Conservation (phyloP, 2,888 invertebrate species). For the Hetaerina titia region DNA sequence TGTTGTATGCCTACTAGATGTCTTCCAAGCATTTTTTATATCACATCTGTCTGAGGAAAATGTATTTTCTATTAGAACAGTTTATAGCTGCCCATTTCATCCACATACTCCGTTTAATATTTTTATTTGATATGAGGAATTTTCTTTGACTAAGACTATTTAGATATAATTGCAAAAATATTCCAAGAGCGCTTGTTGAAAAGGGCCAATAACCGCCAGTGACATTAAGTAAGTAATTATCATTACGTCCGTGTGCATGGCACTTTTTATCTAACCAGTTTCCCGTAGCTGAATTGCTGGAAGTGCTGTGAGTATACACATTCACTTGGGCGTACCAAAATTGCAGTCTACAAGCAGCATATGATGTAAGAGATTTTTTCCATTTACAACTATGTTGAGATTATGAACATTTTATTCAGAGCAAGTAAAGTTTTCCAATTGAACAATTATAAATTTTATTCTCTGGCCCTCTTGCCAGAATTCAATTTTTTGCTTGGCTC, state of each 20-base stretch:
- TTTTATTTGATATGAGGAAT: conserved; percentile 58
- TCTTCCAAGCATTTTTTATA: conserved; percentile 33
- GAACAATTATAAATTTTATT: conserved; percentile 18
- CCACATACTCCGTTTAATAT: conserved; percentile 27
- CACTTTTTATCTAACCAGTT: conserved; percentile 64
- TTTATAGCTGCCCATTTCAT: conserved; percentile 40
- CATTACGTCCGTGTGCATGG: conserved; percentile 63
- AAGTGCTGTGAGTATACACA: conserved; percentile 67
- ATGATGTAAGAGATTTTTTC: conserved; percentile 64
- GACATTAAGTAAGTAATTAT: conserved; percentile 63
- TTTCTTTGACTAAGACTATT: conserved; percentile 43
- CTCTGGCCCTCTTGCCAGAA: conserved; percentile 7
- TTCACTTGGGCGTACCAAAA: conserved; percentile 62
- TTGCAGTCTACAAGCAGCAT: conserved; percentile 65
- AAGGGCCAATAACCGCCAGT: conserved; percentile 61
- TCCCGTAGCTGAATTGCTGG: conserved; percentile 64
- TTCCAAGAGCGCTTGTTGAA: conserved; percentile 21
- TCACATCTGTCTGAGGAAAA: conserved; percentile 43
- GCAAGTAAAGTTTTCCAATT: conserved; percentile 57
- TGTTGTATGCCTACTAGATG: conserved; percentile 40
- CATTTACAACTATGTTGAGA: conserved; percentile 58
- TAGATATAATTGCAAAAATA: conserved; percentile 41
- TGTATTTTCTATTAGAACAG: conserved; percentile 45
- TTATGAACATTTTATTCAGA: conserved; percentile 36
- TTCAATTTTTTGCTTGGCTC: conserved; percentile 39